These are phyloP conservation scores for Zele albiditarsus DNA, from an alignment of 2,888 invertebrate species.

Conservation along the genomic window DNA sequence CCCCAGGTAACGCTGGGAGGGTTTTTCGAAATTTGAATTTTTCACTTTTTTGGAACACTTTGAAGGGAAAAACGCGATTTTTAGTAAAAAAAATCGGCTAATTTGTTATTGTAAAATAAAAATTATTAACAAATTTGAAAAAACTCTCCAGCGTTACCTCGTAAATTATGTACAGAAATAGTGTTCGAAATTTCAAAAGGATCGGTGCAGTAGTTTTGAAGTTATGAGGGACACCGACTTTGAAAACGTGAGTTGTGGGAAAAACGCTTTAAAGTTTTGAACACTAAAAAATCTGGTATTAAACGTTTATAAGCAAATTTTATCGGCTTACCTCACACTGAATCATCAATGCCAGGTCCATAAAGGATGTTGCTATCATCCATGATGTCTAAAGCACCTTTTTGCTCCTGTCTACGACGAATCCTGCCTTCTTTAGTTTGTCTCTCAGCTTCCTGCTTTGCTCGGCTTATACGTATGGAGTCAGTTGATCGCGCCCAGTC, in stretches of 20 bases:
- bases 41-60: constrained; percentile 20
- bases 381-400: constrained; percentile 53
- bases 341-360: constrained; percentile 54
- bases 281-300: constrained; percentile 24
- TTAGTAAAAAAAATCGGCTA: neutral
- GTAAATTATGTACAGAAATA: constrained; percentile 42
- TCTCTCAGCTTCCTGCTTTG: neutral
- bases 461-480: neutral
- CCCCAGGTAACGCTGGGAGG: no score
- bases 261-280: constrained; percentile 49
- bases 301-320: constrained; percentile 4
- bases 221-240: constrained; percentile 44
- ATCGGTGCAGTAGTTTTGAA: constrained; percentile 47
- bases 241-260: constrained; percentile 41
- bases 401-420: constrained; percentile 53
- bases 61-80: constrained; percentile 20
- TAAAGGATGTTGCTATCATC: constrained; percentile 51
- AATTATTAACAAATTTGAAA: constrained; percentile 25
- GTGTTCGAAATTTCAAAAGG: constrained; percentile 44
- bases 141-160: constrained; percentile 28
- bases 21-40: constrained; percentile 40
- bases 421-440: constrained; percentile 46
- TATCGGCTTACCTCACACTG: constrained; percentile 46
- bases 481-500: constrained; percentile 38
- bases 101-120: constrained; percentile 21